Percentiles rank a stretch among this genome's conserved stretches.
phyloP scores from a whole-genome alignment of 2,797 vertebrate genomes.

The Artibeus jamaicensis region DNA sequence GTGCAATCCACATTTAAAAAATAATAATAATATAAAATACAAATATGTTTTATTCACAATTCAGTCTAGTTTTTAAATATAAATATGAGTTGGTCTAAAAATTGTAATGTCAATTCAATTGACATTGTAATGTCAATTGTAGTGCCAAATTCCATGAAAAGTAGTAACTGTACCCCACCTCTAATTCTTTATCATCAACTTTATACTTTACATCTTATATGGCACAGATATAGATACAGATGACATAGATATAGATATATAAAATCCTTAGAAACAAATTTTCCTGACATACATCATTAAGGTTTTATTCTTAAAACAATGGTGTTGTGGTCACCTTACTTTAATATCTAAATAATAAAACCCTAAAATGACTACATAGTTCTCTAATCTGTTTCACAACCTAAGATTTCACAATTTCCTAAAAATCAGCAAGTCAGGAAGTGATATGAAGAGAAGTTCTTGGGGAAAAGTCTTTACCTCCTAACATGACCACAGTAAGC shows the following conservation, averaged over 20 bases:
- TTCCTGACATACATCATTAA: background rate
- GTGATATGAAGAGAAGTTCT: background rate
- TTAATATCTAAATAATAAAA: background rate
- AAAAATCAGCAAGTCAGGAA: background rate
- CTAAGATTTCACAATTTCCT: background rate
- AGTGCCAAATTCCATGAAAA: background rate
- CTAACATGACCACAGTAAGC: rapidly evolving
- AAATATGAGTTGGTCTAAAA: background rate
- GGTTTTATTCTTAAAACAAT: background rate
- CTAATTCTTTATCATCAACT: background rate
- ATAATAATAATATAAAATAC: slow-evolving; percentile 28
- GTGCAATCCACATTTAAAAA: slow-evolving; percentile 35
- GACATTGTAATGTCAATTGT: too few relatives aligned
- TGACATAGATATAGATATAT: background rate
- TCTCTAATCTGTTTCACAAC: background rate
- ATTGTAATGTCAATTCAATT: background rate
- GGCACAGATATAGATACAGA: background rate
- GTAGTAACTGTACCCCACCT: background rate
- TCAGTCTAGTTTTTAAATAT: background rate
- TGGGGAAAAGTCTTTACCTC: background rate
- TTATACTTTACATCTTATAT: background rate
- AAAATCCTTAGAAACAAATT: background rate
- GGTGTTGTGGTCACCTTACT: background rate
- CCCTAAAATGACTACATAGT: background rate
- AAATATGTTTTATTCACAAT: background rate